Conservation (phyloP, 2,797 vertebrate species). For the Molossus molossus region DNA sequence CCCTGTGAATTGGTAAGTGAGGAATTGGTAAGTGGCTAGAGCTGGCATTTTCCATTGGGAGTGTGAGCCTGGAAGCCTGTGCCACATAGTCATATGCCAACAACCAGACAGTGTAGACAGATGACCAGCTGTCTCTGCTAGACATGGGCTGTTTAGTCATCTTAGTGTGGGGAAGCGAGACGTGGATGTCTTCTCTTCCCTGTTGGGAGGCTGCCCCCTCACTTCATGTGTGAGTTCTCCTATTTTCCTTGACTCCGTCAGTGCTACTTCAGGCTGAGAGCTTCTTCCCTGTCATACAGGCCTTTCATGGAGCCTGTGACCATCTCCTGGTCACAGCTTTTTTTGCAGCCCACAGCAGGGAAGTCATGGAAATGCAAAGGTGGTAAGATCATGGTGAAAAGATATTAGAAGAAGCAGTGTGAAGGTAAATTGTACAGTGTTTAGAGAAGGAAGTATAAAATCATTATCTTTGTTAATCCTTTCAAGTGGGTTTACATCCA, state of each 20-base stretch:
- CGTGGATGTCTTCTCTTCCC: neutral
- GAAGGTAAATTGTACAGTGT: neutral
- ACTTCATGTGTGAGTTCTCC: neutral
- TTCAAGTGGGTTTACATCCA: neutral
- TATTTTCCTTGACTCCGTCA: neutral
- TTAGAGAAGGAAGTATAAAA: neutral
- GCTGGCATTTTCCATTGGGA: constrained; percentile 38
- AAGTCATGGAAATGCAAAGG: neutral
- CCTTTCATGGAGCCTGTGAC: neutral
- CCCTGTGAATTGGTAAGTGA: constrained; percentile 5
- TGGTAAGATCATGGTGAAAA: neutral
- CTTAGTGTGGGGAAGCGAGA: neutral
- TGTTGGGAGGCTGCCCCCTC: neutral
- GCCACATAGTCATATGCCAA: constrained; percentile 10
- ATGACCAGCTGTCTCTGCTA: constrained; percentile 52
- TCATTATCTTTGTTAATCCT: neutral
- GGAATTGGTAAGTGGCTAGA: neutral
- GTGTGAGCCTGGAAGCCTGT: constrained; percentile 25
- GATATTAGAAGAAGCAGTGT: neutral
- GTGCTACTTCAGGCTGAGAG: neutral
- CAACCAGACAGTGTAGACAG: constrained; percentile 48
- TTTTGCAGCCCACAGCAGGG: neutral
- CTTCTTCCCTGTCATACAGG: neutral
- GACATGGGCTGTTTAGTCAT: constrained; percentile 44
- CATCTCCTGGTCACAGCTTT: neutral